phyloP scores from a whole-genome alignment of 2,888 invertebrate genomes.

The Willowsia nigromaculata region DNA sequence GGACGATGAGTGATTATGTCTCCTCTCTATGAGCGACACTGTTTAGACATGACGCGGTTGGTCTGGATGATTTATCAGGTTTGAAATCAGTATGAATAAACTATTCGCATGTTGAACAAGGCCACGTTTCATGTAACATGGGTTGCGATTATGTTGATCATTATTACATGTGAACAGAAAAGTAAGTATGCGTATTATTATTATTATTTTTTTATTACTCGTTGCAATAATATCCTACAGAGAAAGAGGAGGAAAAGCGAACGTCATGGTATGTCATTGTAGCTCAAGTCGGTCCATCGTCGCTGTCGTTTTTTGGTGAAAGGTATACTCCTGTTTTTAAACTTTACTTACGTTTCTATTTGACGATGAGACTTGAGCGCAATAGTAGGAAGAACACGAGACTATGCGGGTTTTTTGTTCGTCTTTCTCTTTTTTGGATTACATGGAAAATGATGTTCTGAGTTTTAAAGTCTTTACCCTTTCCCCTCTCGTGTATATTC shows the following conservation, averaged over 20 bases:
- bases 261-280: slow-evolving; percentile 52
- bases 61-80: slow-evolving; percentile 71
- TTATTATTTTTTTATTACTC: not conserved
- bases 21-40: slow-evolving; percentile 64
- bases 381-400: slow-evolving; percentile 29
- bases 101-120: slow-evolving; percentile 69
- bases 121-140: slow-evolving; percentile 63
- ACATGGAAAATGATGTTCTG: slow-evolving; percentile 55
- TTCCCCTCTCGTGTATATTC: slow-evolving; percentile 35
- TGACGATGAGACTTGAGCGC: not conserved
- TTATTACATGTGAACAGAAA: slow-evolving; percentile 60
- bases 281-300: not conserved
- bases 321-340: slow-evolving; percentile 27
- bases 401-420: slow-evolving; percentile 62
- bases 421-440: slow-evolving; percentile 45
- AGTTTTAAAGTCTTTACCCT: slow-evolving; percentile 66
- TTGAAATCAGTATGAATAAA: slow-evolving; percentile 69
- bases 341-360: not conserved
- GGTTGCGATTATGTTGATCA: slow-evolving; percentile 65
- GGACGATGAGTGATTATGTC: slow-evolving; percentile 71
- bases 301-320: slow-evolving; percentile 37
- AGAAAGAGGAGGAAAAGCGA: slow-evolving; percentile 30
- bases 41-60: slow-evolving; percentile 76
- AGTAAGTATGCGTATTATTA: slow-evolving; percentile 28
- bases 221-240: not conserved